phyloP scores from a whole-genome alignment of 2,113 vertebrate species.

The Labrus mixtus region DNA sequence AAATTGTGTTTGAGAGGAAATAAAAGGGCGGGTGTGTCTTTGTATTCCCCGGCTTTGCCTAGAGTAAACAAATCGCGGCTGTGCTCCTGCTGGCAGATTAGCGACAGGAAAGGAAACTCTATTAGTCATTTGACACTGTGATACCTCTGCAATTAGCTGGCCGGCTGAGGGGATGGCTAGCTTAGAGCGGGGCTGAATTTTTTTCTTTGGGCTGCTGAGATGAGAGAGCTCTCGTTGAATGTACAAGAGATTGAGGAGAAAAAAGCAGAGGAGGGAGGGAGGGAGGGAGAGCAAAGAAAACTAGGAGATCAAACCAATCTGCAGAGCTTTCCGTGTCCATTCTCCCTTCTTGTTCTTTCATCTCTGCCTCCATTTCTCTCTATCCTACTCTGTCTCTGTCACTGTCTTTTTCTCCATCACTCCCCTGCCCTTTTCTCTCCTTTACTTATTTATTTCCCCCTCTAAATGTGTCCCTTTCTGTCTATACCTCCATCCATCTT shows the following conservation, averaged over 20 bases:
- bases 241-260: constrained; percentile 17
- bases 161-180: constrained; percentile 44
- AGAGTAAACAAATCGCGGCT: constrained; percentile 74
- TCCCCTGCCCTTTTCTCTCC: constrained; percentile 50
- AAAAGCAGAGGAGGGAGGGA: background rate
- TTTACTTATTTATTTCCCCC: constrained; percentile 19
- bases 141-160: constrained; percentile 77
- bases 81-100: constrained; percentile 73
- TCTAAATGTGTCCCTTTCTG: constrained; percentile 24
- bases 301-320: constrained; percentile 56
- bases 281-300: background rate
- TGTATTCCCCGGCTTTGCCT: constrained; percentile 52
- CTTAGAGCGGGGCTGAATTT: constrained; percentile 39
- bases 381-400: constrained; percentile 49
- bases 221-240: constrained; percentile 28
- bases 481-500: constrained; percentile 52
- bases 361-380: constrained; percentile 56
- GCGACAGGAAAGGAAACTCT: constrained; percentile 69
- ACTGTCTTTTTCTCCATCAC: constrained; percentile 38
- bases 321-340: constrained; percentile 46
- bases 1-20: constrained; percentile 65
- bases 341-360: constrained; percentile 56
- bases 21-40: constrained; percentile 67
- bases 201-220: constrained; percentile 42
- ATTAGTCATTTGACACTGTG: constrained; percentile 78